These are phyloP conservation scores for Teleopsis dalmanni DNA, from an alignment of 1,140 invertebrate species.

Conservation along the genomic window DNA sequence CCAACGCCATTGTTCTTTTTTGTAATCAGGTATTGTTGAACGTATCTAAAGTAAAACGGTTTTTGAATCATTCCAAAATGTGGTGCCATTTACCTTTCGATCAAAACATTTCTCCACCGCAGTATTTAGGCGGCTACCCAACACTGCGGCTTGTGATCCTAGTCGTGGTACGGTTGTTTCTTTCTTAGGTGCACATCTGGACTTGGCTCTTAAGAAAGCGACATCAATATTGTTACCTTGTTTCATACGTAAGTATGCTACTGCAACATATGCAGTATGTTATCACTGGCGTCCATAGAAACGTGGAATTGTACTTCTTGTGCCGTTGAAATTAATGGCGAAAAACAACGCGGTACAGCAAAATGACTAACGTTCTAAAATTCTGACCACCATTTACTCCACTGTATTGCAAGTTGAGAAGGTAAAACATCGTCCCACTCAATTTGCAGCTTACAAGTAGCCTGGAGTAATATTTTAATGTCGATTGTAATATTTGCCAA, in stretches of 20 bases:
- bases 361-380: slow-evolving; percentile 5
- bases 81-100: slow-evolving; percentile 1
- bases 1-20: slow-evolving; percentile 26
- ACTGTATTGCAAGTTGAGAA: neutral
- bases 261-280: slow-evolving; percentile 23
- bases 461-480: neutral
- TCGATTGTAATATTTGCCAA: neutral
- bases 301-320: slow-evolving; percentile 15
- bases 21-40: slow-evolving; percentile 19
- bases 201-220: slow-evolving; percentile 19
- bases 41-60: slow-evolving; percentile 25
- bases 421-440: neutral
- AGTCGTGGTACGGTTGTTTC: slow-evolving; percentile 20
- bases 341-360: slow-evolving; percentile 3
- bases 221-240: slow-evolving; percentile 13
- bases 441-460: neutral
- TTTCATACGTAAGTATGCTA: neutral
- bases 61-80: slow-evolving; percentile 33
- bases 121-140: slow-evolving; percentile 17
- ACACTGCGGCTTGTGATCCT: slow-evolving; percentile 23
- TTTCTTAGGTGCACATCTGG: slow-evolving; percentile 21
- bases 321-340: neutral
- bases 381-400: slow-evolving; percentile 17
- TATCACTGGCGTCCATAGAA: slow-evolving; percentile 24
- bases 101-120: neutral